Evolutionary conservation across 2,888 invertebrate genomes (phyloP).

Genomic region (Falcaria lacertinaria): DNA sequence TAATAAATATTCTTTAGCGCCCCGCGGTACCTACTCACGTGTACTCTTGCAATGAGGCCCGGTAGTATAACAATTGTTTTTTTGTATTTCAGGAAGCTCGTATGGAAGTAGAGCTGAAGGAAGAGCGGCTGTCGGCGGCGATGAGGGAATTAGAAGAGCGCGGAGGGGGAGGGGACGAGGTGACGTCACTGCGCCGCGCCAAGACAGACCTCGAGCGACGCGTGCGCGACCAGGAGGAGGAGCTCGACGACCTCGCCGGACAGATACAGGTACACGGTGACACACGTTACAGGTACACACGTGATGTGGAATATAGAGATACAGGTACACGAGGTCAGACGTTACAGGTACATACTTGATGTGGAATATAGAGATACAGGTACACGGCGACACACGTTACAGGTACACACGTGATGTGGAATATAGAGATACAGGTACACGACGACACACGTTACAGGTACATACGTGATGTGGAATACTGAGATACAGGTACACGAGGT

Average conservation of each 20-base stretch:
- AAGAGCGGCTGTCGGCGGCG: slow-evolving; percentile 89
- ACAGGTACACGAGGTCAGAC: neutral
- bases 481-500: slow-evolving; percentile 79
- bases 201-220: slow-evolving; percentile 94
- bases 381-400: neutral
- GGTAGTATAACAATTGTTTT: too few species aligned
- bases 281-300: too few species aligned
- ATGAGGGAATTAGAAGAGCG: slow-evolving; percentile 92
- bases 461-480: too few species aligned
- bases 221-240: slow-evolving; percentile 94
- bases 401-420: too few species aligned
- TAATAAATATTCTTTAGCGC: too few species aligned
- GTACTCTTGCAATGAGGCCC: too few species aligned
- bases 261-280: slow-evolving; percentile 81
- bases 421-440: too few species aligned
- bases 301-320: too few species aligned
- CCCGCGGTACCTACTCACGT: too few species aligned
- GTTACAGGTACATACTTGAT: too few species aligned
- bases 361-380: too few species aligned
- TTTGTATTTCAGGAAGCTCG: slow-evolving; percentile 87
- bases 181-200: slow-evolving; percentile 88
- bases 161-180: slow-evolving; percentile 92
- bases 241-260: slow-evolving; percentile 96
- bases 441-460: neutral
- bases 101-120: slow-evolving; percentile 92